Conservation (phyloP, 2,888 invertebrate genomes). For the Coenonympha glycerion region DNA sequence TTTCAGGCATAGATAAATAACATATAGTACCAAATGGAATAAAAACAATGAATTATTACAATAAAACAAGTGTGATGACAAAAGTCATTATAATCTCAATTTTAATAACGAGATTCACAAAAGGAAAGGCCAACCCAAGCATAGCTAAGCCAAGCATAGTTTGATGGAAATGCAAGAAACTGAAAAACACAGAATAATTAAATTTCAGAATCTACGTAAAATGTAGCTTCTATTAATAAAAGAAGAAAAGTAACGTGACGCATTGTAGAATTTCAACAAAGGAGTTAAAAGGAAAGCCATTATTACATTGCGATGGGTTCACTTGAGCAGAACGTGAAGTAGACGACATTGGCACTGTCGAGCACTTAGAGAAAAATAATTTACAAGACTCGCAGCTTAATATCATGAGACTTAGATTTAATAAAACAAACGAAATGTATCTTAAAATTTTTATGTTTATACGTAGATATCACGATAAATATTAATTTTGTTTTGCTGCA, state of each 20-base stretch:
- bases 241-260: slow-evolving; percentile 1
- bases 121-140: too few relatives aligned
- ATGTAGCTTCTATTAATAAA: neutral
- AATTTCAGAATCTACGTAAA: neutral
- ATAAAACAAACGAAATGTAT: too few relatives aligned
- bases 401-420: neutral
- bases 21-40: neutral
- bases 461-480: too few relatives aligned
- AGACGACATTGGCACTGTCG: slow-evolving; percentile 28
- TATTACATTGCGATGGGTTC: slow-evolving; percentile 28
- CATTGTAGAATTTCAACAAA: slow-evolving; percentile 7
- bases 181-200: neutral
- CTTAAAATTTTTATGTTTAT: too few relatives aligned
- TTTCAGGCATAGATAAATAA: neutral
- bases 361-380: slow-evolving; percentile 28
- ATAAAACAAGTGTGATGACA: too few relatives aligned
- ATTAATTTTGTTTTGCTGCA: too few relatives aligned
- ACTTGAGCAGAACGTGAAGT: slow-evolving; percentile 28
- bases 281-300: slow-evolving; percentile 17
- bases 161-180: too few relatives aligned
- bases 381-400: slow-evolving; percentile 8
- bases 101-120: too few relatives aligned
- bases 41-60: neutral
- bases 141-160: too few relatives aligned
- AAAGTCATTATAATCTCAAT: too few relatives aligned